Base-by-base conservation (phyloP, 2,113 vertebrate species). In the Barnardius zonarius region DNA sequence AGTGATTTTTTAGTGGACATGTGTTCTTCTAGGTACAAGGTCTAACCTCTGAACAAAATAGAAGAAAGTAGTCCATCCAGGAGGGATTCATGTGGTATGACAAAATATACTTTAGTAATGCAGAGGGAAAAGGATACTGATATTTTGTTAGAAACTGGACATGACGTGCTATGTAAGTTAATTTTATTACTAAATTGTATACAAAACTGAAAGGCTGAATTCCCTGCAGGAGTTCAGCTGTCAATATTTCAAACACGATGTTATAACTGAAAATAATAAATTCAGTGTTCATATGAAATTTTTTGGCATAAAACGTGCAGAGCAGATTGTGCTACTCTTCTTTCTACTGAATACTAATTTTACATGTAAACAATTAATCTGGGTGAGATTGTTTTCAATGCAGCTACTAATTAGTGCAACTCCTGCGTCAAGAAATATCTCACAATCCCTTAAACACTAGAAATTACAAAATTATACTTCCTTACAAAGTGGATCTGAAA, bases 181-280 rank as follows among this genome's bases (percentile, higher is more conserved):
- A 90, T 96, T 90, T 87, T 57, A 88, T 93, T 91, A 76, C 93
- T 75, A 72, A 92, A 92, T 80, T 80, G 31, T 80, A 33, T 10
- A 82, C 84, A 70, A 39, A 91, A 67, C 51, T 63, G 91, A 67
- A 92, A 86, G 68, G 28, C 80, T 92, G 63, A 73, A 83, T 87
- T 63, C 67, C 72, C 82, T 77, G 46, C 70, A 74, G 49, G 57
- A 92, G 25, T 44, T 48, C 59, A 20, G 74, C 30, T 82, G 70
- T 73, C 63, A 63, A 13, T 86, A 82, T 86, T 83, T 88, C 89
- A 76, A 91, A 54, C 57, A 30, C 33, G 69, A 28, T 64, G 59
- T 54, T 87, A 22, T 59, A 27, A 66, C 48, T 43, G 59, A 89
- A 96, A 94, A 69, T 62, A 81, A 92, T 72, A 55, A 79, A 82